These are phyloP conservation scores for Diaprepes abbreviatus DNA, from an alignment of 2,888 invertebrate species.

Conservation along the genomic window DNA sequence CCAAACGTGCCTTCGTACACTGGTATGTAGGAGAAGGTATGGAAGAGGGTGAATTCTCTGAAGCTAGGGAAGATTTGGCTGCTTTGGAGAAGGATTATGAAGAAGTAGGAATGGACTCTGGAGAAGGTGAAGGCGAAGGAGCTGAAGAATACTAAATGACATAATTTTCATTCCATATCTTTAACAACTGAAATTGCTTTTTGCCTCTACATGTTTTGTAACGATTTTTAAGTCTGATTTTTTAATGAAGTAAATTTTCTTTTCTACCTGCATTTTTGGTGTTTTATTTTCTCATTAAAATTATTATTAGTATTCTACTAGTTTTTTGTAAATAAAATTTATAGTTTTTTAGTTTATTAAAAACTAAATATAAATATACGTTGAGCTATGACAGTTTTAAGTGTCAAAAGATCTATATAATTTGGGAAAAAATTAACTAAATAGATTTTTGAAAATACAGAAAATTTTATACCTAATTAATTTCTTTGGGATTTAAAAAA, in stretches of 20 bases:
- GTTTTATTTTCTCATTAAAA: no score
- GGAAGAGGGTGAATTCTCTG: slow-evolving; percentile 90
- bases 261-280: slow-evolving; percentile 6
- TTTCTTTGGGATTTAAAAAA: no score
- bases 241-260: slow-evolving; percentile 9
- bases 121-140: slow-evolving; percentile 84
- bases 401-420: no score
- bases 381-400: no score
- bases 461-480: no score
- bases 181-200: background rate
- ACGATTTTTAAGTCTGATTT: slow-evolving; percentile 12
- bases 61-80: slow-evolving; percentile 86
- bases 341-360: no score
- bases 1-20: slow-evolving; percentile 96
- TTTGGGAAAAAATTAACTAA: no score
- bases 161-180: slow-evolving; percentile 3
- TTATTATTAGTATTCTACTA: no score
- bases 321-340: no score
- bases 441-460: no score
- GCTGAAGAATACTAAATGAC: slow-evolving; percentile 81
- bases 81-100: slow-evolving; percentile 90
- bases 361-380: no score
- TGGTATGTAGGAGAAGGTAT: slow-evolving; percentile 94
- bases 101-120: slow-evolving; percentile 90
- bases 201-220: background rate